Percentiles rank a stretch among this genome's conserved stretches.
These are phyloP conservation scores for Eidolon helvum DNA, from an alignment of 2,113 vertebrate species.

Conservation along the genomic window DNA sequence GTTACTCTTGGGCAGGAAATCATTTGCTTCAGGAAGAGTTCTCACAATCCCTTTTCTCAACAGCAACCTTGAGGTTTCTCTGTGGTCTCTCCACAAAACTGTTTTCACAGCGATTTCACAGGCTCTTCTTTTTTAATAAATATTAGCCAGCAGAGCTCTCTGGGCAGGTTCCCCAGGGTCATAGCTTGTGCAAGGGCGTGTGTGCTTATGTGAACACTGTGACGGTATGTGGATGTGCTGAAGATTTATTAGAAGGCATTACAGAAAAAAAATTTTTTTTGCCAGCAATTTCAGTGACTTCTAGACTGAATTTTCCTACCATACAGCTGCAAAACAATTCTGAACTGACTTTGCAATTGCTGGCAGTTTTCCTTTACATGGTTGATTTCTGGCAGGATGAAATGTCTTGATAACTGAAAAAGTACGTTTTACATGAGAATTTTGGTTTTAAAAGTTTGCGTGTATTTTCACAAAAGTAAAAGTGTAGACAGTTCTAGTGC, in stretches of 20 bases:
- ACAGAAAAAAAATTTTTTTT: neutral
- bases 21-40: slow-evolving; percentile 57
- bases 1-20: slow-evolving; percentile 49
- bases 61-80: slow-evolving; percentile 51
- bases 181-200: neutral
- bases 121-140: slow-evolving; percentile 71
- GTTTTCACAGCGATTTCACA: slow-evolving; percentile 69
- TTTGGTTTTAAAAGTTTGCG: neutral
- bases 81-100: slow-evolving; percentile 39
- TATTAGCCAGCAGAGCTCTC: slow-evolving; percentile 14
- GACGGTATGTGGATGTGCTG: neutral
- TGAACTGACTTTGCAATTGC: slow-evolving; percentile 24
- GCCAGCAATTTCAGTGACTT: slow-evolving; percentile 40
- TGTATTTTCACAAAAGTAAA: neutral
- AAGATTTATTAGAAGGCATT: neutral
- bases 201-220: neutral
- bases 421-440: neutral
- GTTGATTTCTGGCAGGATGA: neutral
- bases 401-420: slow-evolving; percentile 37
- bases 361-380: neutral
- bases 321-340: neutral
- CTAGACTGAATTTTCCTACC: slow-evolving; percentile 1
- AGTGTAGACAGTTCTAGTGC: fast-evolving
- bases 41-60: neutral
- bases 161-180: neutral